These are phyloP conservation scores for Trachelus stipa DNA, from an alignment of 2,888 invertebrate genomes.

Conservation along the genomic window DNA sequence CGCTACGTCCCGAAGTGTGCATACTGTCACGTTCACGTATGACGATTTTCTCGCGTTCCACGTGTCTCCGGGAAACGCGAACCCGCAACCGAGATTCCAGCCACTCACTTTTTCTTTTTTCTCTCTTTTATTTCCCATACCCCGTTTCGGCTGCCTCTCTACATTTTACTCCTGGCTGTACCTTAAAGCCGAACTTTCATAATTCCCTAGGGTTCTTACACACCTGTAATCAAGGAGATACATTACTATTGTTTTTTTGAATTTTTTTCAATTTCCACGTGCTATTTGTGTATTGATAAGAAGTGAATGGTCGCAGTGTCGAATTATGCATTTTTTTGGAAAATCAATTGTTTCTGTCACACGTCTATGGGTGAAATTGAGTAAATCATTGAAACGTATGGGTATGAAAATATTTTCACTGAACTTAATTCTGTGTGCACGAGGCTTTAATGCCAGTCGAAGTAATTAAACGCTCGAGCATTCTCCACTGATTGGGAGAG, in stretches of 20 bases:
- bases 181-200: not conserved
- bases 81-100: not conserved
- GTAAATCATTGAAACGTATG: not conserved
- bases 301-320: not conserved
- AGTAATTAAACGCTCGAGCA: slow-evolving; percentile 1
- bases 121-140: not conserved
- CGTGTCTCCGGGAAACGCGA: not conserved
- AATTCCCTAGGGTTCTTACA: not conserved
- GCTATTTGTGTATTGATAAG: not conserved
- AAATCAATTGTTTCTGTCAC: not conserved
- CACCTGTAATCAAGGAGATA: not conserved
- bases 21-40: not conserved
- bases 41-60: not conserved
- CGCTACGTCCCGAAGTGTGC: not conserved
- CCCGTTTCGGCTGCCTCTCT: not conserved
- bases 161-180: too few relatives aligned
- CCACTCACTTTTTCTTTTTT: not conserved
- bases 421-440: not conserved
- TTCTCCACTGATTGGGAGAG: not conserved
- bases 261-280: not conserved
- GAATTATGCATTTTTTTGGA: not conserved
- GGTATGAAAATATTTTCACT: not conserved
- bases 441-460: not conserved
- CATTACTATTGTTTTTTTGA: not conserved
- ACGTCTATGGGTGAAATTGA: not conserved